Evolutionary conservation across 2,797 vertebrate genomes (phyloP).

Genomic region (Coranthus polyacanthus): DNA sequence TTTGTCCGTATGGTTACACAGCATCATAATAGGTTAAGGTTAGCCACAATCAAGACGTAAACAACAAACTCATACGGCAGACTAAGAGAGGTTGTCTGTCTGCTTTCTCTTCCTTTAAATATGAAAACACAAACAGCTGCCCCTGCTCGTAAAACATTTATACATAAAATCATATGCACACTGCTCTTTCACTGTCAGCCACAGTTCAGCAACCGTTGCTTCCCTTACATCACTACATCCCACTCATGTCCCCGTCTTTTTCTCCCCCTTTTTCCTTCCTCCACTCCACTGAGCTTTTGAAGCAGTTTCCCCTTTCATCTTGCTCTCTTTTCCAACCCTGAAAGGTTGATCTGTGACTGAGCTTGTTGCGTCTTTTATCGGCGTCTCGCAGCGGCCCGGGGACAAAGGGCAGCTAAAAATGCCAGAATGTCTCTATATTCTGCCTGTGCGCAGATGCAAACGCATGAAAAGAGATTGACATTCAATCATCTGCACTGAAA

Average conservation of each 20-base stretch:
- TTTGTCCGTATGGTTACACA: slow-evolving; percentile 48
- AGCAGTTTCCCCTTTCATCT: slow-evolving; percentile 54
- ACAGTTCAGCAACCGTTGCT: slow-evolving; percentile 21
- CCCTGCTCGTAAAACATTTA: slow-evolving; percentile 2
- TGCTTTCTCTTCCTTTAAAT: slow-evolving; percentile 6
- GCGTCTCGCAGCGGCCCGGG: slow-evolving; percentile 60
- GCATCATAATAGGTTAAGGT: slow-evolving; percentile 18
- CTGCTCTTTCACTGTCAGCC: slow-evolving; percentile 27
- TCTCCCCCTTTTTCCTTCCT: slow-evolving; percentile 1
- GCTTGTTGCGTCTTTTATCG: slow-evolving; percentile 73
- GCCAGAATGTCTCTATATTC: slow-evolving; percentile 63
- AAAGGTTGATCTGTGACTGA: slow-evolving; percentile 70
- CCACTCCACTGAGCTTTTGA: slow-evolving; percentile 58
- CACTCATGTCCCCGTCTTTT: slow-evolving; percentile 39
- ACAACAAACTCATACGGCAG: slow-evolving; percentile 15
- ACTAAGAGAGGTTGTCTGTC: slow-evolving; percentile 1
- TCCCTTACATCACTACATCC: slow-evolving; percentile 54
- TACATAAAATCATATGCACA: slow-evolving; percentile 19
- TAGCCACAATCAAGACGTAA: slow-evolving; percentile 14
- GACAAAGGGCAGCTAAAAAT: slow-evolving; percentile 75
- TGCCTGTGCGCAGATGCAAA: slow-evolving; percentile 41
- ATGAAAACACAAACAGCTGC: slow-evolving; percentile 6
- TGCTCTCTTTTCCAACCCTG: slow-evolving; percentile 25
- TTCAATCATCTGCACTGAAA: slow-evolving; percentile 61
- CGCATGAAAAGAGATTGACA: slow-evolving; percentile 56